These are phyloP conservation scores for Rhogogaster chlorosoma DNA, from an alignment of 2,888 invertebrate species.

Conservation along the genomic window DNA sequence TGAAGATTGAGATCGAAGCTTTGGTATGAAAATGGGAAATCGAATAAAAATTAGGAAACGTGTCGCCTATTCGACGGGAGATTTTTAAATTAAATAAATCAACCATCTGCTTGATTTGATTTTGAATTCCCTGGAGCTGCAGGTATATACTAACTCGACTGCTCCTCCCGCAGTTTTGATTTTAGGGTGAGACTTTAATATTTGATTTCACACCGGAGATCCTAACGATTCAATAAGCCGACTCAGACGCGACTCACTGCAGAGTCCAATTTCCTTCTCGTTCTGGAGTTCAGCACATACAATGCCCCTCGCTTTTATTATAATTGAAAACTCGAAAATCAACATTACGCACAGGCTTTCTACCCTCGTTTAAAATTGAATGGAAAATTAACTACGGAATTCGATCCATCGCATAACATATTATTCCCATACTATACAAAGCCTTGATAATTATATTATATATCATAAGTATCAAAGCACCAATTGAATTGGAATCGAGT, in stretches of 20 bases:
- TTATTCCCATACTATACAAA: not conserved
- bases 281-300: not conserved
- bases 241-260: not conserved
- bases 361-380: not conserved
- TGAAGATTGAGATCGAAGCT: not conserved
- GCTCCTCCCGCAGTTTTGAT: constrained; percentile 3
- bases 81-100: constrained; percentile 18
- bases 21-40: not conserved
- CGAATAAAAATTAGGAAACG: not conserved
- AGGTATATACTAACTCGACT: not conserved
- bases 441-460: not conserved
- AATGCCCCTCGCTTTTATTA: not conserved
- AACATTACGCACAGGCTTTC: not conserved
- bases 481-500: not conserved
- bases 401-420: not conserved
- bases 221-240: constrained; percentile 18
- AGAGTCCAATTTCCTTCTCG: constrained; percentile 6
- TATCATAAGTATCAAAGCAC: not conserved
- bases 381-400: not conserved
- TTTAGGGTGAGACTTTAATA: constrained; percentile 27
- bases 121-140: not conserved
- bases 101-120: constrained; percentile 30
- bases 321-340: constrained; percentile 14
- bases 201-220: constrained; percentile 18
- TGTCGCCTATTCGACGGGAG: not conserved